Base-by-base conservation (phyloP, 2,888 invertebrate species). In the Euphydryas editha region DNA sequence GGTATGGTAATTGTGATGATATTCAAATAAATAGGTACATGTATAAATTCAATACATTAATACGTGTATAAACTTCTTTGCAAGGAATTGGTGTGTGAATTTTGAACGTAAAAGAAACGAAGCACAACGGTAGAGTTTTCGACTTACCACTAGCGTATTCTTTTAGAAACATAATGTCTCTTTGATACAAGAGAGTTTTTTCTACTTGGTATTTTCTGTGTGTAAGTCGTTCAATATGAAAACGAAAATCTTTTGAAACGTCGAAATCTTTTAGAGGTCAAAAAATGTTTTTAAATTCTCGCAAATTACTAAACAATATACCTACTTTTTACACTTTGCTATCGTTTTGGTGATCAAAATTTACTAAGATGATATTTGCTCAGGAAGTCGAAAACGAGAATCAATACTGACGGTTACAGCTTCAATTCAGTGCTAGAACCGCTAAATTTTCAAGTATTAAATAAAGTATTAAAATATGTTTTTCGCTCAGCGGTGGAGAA, bases 101-200 rank as follows among this genome's bases (percentile, higher is more conserved):
- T 49, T 62, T 56, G 37, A 54, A 59, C 55, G 46, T 37, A 56
- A 63, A 63, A 56, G 55, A 17, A 63, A 24, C 57, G 15, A 24
- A 54, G n/a, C 46, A 18, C 60, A 61, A 44, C 51, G 56, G 51
- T 57, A 46, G 24, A 61, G 49, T 57, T 60, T 49, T 49, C 67
- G 59, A 44, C 49, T 63, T 47, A 39, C 56, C 20, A 47, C 44
- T 60, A 51, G 57, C 37, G 51, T 54, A 61, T 58, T 58, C 68
- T 61, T 61, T 61, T 42, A 64, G 64, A 54, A 58, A 65, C 61
- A 59, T 65, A 62, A 65, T 61, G 61, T 65, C 58, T 61, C 65
- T 68, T 65, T 61, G 51, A 61, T 64, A 68, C 39, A 64, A 49
- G 37, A 17, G 49, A 57, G 51, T 54, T 62, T 10, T 6, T 46